Base-by-base conservation (phyloP, 2,888 invertebrate genomes). In the Heliconius ismenius region DNA sequence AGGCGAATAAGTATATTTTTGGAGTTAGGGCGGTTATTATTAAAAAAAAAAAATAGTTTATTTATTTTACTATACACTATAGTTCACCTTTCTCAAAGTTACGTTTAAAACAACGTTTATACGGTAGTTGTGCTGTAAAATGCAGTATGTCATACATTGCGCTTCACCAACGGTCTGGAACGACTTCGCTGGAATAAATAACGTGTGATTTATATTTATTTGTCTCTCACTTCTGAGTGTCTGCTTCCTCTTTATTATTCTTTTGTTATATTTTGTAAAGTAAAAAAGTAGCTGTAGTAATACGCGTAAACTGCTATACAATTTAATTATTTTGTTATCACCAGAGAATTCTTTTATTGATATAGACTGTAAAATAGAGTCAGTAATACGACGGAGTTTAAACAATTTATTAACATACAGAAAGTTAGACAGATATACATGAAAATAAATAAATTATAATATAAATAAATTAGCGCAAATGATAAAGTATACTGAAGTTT, bases 171-270 rank as follows among this genome's bases (percentile, higher is more conserved):
- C 80, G 79, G 78, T 43, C 79, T 80, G 82, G 82, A 83, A 83
- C 83, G 78, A 89, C 88, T 86, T 85, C 85, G 86, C 84, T 83
- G 86, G 86, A 84, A 92, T 93, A 92, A 92, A 94, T 93, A 92
- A 92, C 89, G 83, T 82, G 88, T 93, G 93, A 94, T 93, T 93
- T 94, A 94, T 93, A 92, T 92, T 93, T 92, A 93, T 92, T 91
- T 88, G 88, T 89, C 88, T 90, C 90, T 90, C 90, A 92, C 82
- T 80, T 77, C 76, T 76, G 79, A 81, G 79, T 80, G 80, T 79
- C 81, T 81, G 80, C 79, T 79, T 81, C 65, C 73, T 79, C 85
- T 84, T 88, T 86, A 86, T 88, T 87, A 86, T 86, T 79, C 83
- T 86, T 84, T 83, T 74, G 24, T 70, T 36, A 76, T 36, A 65